Base-by-base conservation (phyloP, 2,113 vertebrate species). In the Hippocampus guttulatus region DNA sequence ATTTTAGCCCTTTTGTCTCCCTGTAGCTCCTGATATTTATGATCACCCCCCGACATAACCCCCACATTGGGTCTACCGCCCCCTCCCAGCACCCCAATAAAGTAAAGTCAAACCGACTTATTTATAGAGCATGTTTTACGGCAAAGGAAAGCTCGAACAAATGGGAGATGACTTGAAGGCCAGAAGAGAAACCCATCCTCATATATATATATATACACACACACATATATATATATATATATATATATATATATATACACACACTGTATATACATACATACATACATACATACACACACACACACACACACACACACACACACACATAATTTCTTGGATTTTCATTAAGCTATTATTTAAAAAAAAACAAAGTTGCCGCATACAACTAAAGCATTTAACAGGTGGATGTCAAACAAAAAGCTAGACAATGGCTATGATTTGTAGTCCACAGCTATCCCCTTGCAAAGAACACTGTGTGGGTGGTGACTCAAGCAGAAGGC, bases 1-100 rank as follows among this genome's bases (percentile, higher is more conserved):
- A 88, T 91, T 95, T 94, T 91, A 93, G 92, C 92, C 92, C 93
- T 93, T 91, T 93, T 94, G 94, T 95, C 87, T 95, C 90, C 91
- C 92, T 85, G 91, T 93, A 93, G 94, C 81, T 94, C 90, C 91
- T 87, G 90, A 93, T 90, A 95, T 94, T 94, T 92, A 95, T 93
- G 87, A 94, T 90, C 92, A 87, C 89, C 91, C 86, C 89, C 92
- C 87, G 91, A 91, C 93, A 93, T 83, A 77, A 83, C 84, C 85
- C 87, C 90, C 88, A 84, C 90, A 87, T 87, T 89, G 88, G 88
- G 88, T 61, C 74, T 40, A 20, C 71, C 86, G 82, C 84, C 88
- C 86, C 41, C 86, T 40, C 73, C 81, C 55, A 68, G 15, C 52
- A 87, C 81, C 78, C 87, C 68, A 41, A 76, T 72, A 81, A 74